phyloP scores from a whole-genome alignment of 92 coral and sea anemone species.

The Desmophyllum pertusum region DNA sequence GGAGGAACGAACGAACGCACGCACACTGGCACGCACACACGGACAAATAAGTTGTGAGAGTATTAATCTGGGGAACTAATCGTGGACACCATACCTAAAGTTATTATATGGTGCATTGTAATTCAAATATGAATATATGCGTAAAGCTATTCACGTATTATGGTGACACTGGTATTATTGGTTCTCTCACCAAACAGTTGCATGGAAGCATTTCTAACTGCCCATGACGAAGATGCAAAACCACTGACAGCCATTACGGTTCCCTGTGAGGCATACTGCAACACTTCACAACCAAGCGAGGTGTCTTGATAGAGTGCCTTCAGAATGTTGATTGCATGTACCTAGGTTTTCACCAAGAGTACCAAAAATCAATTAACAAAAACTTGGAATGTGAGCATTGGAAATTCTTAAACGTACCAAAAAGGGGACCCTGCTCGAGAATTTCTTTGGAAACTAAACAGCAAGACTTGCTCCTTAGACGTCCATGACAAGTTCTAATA shows the following conservation, averaged over 20 bases:
- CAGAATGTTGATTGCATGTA: conserved; percentile 74
- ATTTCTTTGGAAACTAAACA: background rate
- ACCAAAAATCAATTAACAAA: background rate
- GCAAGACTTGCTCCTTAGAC: background rate
- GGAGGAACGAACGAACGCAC: too few relatives aligned
- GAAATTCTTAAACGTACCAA: too few relatives aligned
- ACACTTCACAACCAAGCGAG: conserved; percentile 50
- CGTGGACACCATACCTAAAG: too few relatives aligned
- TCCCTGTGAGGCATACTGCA: conserved; percentile 68
- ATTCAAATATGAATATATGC: background rate
- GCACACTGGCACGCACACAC: too few relatives aligned
- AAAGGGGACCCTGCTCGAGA: too few relatives aligned
- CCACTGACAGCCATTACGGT: conserved; percentile 67
- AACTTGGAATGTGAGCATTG: background rate
- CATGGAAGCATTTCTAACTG: conserved; percentile 83
- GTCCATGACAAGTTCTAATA: background rate
- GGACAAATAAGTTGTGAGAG: too few relatives aligned
- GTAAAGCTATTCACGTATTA: background rate
- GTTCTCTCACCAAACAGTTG: conserved; percentile 68
- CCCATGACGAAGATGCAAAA: conserved; percentile 77
- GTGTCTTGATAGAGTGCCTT: conserved; percentile 76
- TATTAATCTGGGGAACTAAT: too few relatives aligned
- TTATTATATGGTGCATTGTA: background rate
- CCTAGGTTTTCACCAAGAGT: conserved; percentile 27
- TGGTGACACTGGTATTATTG: background rate